Percentiles rank a stretch among this genome's conserved stretches.
These are phyloP conservation scores for Triplophysa bombifrons DNA, from an alignment of 2,797 vertebrate species.

Conservation along the genomic window DNA sequence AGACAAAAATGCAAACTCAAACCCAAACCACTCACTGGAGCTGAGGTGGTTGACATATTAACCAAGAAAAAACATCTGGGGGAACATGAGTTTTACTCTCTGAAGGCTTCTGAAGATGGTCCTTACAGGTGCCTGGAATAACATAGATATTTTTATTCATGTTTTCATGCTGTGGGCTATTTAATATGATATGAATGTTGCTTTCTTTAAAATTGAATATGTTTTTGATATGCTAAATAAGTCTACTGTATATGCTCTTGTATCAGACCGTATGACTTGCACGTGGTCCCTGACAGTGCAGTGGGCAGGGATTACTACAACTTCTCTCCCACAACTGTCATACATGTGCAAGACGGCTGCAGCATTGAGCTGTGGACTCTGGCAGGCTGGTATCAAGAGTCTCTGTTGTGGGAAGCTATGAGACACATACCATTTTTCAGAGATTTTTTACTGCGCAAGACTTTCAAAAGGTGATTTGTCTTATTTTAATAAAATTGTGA, in stretches of 20 bases:
- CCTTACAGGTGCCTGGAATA: constrained; percentile 74
- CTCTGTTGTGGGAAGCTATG: constrained; percentile 76
- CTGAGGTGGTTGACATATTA: constrained; percentile 68
- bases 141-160: background rate
- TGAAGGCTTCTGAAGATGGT: constrained; percentile 71
- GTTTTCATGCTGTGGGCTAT: too few species aligned
- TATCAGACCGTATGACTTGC: constrained; percentile 81
- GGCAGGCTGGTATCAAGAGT: constrained; percentile 79
- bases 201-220: background rate
- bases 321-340: constrained; percentile 76
- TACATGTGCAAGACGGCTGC: constrained; percentile 75
- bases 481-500: background rate
- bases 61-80: constrained; percentile 58
- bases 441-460: constrained; percentile 72
- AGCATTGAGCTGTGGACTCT: constrained; percentile 72
- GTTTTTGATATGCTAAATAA: background rate
- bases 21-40: constrained; percentile 59
- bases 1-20: constrained; percentile 17
- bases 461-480: constrained; percentile 72
- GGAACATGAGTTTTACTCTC: constrained; percentile 72
- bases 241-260: constrained; percentile 2
- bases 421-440: constrained; percentile 79
- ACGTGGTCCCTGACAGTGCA: constrained; percentile 65
- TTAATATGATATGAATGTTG: too few species aligned
- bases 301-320: constrained; percentile 80